Base-by-base conservation (phyloP, 2,113 vertebrate species). In the Mustelus asterias region DNA sequence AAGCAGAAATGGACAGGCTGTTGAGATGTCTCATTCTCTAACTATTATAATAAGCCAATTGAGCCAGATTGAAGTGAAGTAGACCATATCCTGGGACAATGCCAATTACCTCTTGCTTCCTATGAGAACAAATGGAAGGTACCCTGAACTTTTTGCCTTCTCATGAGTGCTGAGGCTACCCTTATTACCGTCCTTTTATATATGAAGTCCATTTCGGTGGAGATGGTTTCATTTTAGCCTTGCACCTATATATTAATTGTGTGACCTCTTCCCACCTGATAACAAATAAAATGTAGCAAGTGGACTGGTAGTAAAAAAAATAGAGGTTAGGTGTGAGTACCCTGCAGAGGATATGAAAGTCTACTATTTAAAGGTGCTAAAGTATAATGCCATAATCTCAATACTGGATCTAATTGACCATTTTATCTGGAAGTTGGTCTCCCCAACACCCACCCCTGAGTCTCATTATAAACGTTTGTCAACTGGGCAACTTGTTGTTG, bases 281-380 rank as follows among this genome's bases (percentile, higher is more conserved):
- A 95, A 48, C 69, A 90, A 89, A 10, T 44, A 29, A 48, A 72
- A 48, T 44, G 18, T 44, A 26, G 67, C 22, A 69, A 70, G 24
- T 26, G 9, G 41, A 72, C 67, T 44, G 67, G n/a, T 65, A 18
- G 58, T 92, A 1, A 58, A n/a, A 65, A 60, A n/a, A 29, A 18
- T n/a, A 63, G 33, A 65, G 33, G 29, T 60, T 63, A 58, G n/a
- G 5, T 41, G 18, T 44, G 22, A 37, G 37, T 69, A 70, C 37
- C 29, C 37, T 67, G 20, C 20, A 44, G 65, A 44, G 37, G 37
- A 22, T 22, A 70, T 44, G 48, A 94, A 41, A 95, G 41, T 48
- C 69, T 72, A 54, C 94, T 48, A 26, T 29, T 44, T 72, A 95
- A 94, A 94, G 93, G 37, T 72, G 93, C 37, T 14, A 95, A 93